Conservation (phyloP, 2,888 invertebrate species). For the Galerucella nymphaeae region DNA sequence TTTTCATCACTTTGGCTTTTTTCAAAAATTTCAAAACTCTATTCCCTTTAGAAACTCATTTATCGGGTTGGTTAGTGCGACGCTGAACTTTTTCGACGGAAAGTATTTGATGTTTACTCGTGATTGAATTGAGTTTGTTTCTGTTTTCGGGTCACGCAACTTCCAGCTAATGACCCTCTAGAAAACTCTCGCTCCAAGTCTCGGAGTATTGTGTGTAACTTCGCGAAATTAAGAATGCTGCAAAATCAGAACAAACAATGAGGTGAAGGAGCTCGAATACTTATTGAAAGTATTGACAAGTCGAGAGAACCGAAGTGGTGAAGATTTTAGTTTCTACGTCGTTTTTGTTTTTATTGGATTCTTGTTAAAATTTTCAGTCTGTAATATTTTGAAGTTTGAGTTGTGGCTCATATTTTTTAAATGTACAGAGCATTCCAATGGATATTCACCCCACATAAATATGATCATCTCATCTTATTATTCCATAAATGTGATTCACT, state of each 20-base stretch:
- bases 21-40: no score
- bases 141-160: conserved; percentile 51
- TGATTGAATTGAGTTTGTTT: conserved; percentile 49
- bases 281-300: conserved; percentile 17
- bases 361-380: not conserved
- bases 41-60: not conserved
- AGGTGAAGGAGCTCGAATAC: conserved; percentile 7
- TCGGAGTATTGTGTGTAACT: conserved; percentile 19
- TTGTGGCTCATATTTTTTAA: not conserved
- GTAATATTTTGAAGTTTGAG: not conserved
- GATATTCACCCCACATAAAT: no score
- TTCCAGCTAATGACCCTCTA: conserved; percentile 48
- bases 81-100: not conserved
- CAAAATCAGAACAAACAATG: conserved; percentile 30
- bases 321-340: not conserved
- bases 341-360: conserved; percentile 4
- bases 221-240: conserved; percentile 25
- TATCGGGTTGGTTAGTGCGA: not conserved
- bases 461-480: no score
- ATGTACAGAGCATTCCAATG: not conserved
- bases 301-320: not conserved
- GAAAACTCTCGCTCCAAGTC: conserved; percentile 15
- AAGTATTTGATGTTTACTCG: conserved; percentile 40
- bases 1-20: no score
- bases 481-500: no score